A percentile compares a stretch with the other conserved stretches of the same genome.
Conservation (phyloP, 2,113 vertebrate genomes). For the Oryzias melastigma region DNA sequence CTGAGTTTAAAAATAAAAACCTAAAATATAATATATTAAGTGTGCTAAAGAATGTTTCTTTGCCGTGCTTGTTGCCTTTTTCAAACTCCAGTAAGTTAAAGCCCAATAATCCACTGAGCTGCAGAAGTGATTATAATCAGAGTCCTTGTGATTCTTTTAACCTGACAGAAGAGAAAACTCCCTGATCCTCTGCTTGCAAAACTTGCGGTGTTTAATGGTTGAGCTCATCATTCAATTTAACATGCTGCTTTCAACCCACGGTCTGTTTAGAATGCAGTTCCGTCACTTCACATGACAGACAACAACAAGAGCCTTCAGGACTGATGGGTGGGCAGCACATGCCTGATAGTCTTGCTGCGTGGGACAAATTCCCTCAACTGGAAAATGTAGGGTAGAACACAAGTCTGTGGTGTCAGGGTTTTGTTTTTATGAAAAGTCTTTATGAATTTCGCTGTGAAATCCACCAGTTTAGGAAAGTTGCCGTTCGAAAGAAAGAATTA, state of each 20-base stretch:
- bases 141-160: slow-evolving; percentile 64
- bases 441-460: no score
- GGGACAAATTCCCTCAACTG: slow-evolving; percentile 23
- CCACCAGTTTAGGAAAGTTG: no score
- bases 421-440: not conserved
- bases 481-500: no score
- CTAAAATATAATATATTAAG: no score
- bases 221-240: slow-evolving; percentile 19
- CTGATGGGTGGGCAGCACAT: slow-evolving; percentile 43
- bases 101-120: slow-evolving; percentile 28
- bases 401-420: not conserved
- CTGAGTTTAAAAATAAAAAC: no score
- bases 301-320: slow-evolving; percentile 42
- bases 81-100: slow-evolving; percentile 30
- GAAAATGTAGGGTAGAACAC: slow-evolving; percentile 33
- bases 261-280: slow-evolving; percentile 39
- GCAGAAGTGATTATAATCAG: slow-evolving; percentile 44
- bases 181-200: slow-evolving; percentile 49
- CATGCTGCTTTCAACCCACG: slow-evolving; percentile 33
- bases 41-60: no score
- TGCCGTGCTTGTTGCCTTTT: not conserved
- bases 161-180: slow-evolving; percentile 24
- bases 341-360: slow-evolving; percentile 29
- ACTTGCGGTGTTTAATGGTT: slow-evolving; percentile 38
- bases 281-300: slow-evolving; percentile 37